Base-by-base conservation (phyloP, 2,888 invertebrate genomes). In the Caenorhabditis sp. region DNA sequence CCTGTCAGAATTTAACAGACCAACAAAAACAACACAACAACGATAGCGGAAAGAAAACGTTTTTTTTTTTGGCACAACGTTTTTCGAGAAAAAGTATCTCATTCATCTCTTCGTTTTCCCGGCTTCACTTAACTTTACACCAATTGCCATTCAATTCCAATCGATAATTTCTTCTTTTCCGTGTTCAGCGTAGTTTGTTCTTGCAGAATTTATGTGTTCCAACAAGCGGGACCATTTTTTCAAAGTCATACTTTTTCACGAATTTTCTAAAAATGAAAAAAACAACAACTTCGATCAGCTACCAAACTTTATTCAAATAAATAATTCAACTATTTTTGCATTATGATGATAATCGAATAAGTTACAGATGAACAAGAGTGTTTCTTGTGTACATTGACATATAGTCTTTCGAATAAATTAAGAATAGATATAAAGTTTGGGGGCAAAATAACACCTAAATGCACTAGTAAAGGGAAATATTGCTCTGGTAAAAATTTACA, bases 41-140 rank as follows among this genome's bases (percentile, higher is more conserved):
- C 43, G 43, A 43, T 10, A 43, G 17, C 3, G 14, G 14, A 43
- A 17, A 43, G 17, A 17, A 43, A 43, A 43, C 6, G 14, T 3
- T 17, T 17, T 3, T 12, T 43, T 43, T 31, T 43, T 43, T 43
- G 43, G 43, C 43, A 43, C 43, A 51, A 51, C 51, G n/a, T 23
- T 51, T 51, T 51, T 51, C 51, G 51, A 51, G 19, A 51, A 51
- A 51, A 51, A 23, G 51, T 51, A 23, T 51, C 51, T 51, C 51
- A 51, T 51, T 51, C 23, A 51, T 51, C 23, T 19, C 23, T 51
- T 23, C 51, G 51, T 51, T 51, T 51, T 21, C 1, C 21, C 21
- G n/a, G 51, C 23, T 51, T 17, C 43, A 43, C 10, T 43, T 43
- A 17, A 43, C 43, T 43, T 43, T 43, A 43, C 43, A 43, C 43